Evolutionary conservation across 2,113 vertebrate species (phyloP).

Genomic region (Setophaga kirtlandii): DNA sequence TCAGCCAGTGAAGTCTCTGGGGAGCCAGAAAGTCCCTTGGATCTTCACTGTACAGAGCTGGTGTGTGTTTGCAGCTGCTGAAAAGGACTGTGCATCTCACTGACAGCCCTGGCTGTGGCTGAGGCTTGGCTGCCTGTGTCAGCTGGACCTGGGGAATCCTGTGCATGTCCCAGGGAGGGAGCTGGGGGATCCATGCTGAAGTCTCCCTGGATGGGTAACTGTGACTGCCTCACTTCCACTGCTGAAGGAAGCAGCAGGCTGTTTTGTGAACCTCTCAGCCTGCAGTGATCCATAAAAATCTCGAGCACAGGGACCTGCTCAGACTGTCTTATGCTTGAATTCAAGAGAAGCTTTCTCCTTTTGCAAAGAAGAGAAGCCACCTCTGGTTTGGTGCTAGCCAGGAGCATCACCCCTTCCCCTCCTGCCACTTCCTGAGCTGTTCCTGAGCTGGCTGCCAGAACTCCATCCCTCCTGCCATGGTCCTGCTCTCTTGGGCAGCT

Average conservation of each 20-base stretch:
- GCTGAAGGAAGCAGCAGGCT: not conserved
- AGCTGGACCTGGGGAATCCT: not conserved
- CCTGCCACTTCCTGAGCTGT: rapidly evolving
- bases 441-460: not conserved
- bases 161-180: not conserved
- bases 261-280: not conserved
- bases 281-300: not conserved
- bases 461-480: not conserved
- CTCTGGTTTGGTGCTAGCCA: not conserved
- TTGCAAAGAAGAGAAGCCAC: not conserved
- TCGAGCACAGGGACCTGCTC: not conserved
- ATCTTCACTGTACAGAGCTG: not conserved
- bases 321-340: not conserved
- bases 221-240: not conserved
- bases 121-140: rapidly evolving
- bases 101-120: not conserved
- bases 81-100: not conserved
- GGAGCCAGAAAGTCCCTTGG: not conserved
- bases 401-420: not conserved
- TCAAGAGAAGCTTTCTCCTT: not conserved
- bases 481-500: not conserved
- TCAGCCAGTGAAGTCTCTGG: not conserved
- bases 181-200: not conserved
- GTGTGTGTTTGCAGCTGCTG: not conserved
- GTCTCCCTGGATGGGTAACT: not conserved